Conservation (phyloP, 2,888 invertebrate genomes). For the Camponotus fellah region DNA sequence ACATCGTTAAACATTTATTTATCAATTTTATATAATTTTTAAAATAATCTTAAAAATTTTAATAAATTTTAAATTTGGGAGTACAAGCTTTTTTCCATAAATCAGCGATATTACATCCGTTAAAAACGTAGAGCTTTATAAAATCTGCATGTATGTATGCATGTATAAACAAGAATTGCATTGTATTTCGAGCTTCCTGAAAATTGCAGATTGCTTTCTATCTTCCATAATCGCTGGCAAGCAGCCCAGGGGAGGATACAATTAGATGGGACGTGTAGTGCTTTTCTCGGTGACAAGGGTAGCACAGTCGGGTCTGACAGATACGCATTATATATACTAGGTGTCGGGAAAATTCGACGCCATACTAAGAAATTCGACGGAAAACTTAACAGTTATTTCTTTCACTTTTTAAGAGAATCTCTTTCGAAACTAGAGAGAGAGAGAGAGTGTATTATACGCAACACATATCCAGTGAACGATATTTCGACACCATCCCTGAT, state of each 20-base stretch:
- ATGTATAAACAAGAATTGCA: conserved; percentile 37
- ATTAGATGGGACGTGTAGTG: conserved; percentile 56
- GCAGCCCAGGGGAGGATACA: conserved; percentile 53
- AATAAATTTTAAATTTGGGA: not conserved
- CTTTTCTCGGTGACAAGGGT: conserved; percentile 55
- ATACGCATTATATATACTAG: conserved; percentile 44
- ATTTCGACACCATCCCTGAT: not conserved
- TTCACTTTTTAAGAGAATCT: not conserved
- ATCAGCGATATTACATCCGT: conserved; percentile 31
- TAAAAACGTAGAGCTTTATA: conserved; percentile 32
- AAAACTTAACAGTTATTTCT: not conserved
- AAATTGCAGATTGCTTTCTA: conserved; percentile 56
- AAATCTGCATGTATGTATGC: too few relatives aligned
- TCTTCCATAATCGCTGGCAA: conserved; percentile 54
- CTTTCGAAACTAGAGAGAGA: not conserved
- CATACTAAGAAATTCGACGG: not conserved
- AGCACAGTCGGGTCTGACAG: conserved; percentile 35
- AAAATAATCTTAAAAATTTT: not conserved
- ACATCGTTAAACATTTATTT: not conserved
- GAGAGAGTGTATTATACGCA: not conserved
- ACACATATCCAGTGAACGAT: not conserved
- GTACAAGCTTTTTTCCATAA: conserved; percentile 10
- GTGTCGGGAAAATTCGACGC: conserved; percentile 34
- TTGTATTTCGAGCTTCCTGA: conserved; percentile 55
- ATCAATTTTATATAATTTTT: not conserved